A percentile compares a stretch with the other conserved stretches of the same genome.
Conservation (phyloP, 2,888 invertebrate species). For the Ptychoptera albimana region DNA sequence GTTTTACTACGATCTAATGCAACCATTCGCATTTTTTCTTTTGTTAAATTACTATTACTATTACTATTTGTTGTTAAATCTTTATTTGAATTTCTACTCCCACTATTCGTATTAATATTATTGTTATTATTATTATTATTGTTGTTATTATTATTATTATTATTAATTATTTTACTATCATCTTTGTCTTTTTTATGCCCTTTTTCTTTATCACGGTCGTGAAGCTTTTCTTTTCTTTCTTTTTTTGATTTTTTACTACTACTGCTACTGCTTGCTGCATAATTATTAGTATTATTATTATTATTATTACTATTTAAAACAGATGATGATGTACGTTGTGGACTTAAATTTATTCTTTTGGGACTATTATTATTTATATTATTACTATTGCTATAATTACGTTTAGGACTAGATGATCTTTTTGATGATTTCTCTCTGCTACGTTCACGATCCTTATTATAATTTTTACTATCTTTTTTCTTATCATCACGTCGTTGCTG, state of each 20-base stretch:
- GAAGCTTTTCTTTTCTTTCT: slow-evolving; percentile 44
- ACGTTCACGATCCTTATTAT: slow-evolving; percentile 30
- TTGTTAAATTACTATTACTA: slow-evolving; percentile 9
- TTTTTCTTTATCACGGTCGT: slow-evolving; percentile 41
- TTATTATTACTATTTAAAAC: slow-evolving; percentile 13
- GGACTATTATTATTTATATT: too few relatives aligned
- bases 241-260: slow-evolving; percentile 34
- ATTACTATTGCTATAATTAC: slow-evolving; percentile 10
- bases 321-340: slow-evolving; percentile 24
- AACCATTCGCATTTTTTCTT: slow-evolving; percentile 10
- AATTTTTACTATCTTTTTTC: slow-evolving; percentile 24
- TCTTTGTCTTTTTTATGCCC: slow-evolving; percentile 38
- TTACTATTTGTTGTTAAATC: slow-evolving; percentile 17
- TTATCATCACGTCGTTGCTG: slow-evolving; percentile 4
- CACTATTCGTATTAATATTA: slow-evolving; percentile 7
- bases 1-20: slow-evolving; percentile 14
- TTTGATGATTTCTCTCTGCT: slow-evolving; percentile 25
- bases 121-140: slow-evolving; percentile 3
- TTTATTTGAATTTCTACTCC: slow-evolving; percentile 1
- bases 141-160: slow-evolving; percentile 14
- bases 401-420: slow-evolving; percentile 25
- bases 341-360: slow-evolving; percentile 1
- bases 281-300: slow-evolving; percentile 13
- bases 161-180: slow-evolving; percentile 21
- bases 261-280: slow-evolving; percentile 14